Conservation (phyloP, 2,888 invertebrate species). For the Listrodromus nycthemerus region DNA sequence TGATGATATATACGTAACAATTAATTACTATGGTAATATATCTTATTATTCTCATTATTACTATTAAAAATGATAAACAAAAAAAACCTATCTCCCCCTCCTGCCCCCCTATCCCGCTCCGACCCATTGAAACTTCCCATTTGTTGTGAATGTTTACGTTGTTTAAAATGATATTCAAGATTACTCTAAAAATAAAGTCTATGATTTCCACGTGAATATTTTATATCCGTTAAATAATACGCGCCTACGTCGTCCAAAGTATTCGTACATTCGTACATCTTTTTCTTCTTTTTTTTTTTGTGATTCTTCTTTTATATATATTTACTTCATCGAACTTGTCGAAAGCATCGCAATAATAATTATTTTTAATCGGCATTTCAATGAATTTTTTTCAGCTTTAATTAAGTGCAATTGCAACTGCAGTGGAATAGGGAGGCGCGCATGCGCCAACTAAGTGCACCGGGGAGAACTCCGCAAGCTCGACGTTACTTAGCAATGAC, state of each 20-base stretch:
- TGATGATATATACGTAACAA: slow-evolving; percentile 70
- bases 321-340: background rate
- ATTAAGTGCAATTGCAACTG: background rate
- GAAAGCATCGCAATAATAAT: background rate
- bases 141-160: slow-evolving; percentile 82
- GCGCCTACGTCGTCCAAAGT: slow-evolving; percentile 4
- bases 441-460: slow-evolving; percentile 16
- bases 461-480: background rate
- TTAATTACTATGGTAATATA: slow-evolving; percentile 77
- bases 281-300: background rate
- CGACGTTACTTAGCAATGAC: slow-evolving; percentile 69
- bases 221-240: slow-evolving; percentile 34
- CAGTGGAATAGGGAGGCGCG: background rate
- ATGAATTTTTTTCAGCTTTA: background rate
- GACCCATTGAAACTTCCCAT: slow-evolving; percentile 75
- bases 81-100: too few species aligned
- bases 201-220: slow-evolving; percentile 76
- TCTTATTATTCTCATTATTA: slow-evolving; percentile 71
- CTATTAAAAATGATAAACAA: slow-evolving; percentile 70
- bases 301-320: too few species aligned
- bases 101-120: slow-evolving; percentile 68
- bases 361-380: background rate
- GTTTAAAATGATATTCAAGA: slow-evolving; percentile 79
- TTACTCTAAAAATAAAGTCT: slow-evolving; percentile 81
- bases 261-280: background rate